A percentile compares a stretch with the other conserved stretches of the same genome.
These are phyloP conservation scores for Heterodera carotae DNA, from an alignment of 1,140 invertebrate genomes.

Conservation along the genomic window DNA sequence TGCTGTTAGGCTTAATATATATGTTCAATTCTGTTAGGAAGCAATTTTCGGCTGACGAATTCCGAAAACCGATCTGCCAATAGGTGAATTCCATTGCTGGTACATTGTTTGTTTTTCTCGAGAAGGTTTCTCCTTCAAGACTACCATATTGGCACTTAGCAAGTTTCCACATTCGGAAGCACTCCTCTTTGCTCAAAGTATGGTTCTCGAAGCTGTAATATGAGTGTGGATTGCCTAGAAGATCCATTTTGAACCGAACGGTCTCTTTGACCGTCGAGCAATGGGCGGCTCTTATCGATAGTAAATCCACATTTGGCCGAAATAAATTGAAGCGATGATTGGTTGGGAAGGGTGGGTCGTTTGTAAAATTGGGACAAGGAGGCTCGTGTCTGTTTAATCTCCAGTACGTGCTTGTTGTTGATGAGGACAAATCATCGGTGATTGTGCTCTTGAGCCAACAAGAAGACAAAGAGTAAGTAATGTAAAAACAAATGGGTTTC, in stretches of 20 bases:
- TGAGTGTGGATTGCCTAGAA: background rate
- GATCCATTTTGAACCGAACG: background rate
- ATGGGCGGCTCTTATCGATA: constrained; percentile 1
- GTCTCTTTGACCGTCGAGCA: background rate
- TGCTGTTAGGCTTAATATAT: background rate
- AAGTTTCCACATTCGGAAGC: background rate
- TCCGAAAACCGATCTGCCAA: background rate
- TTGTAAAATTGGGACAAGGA: background rate
- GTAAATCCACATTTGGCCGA: constrained; percentile 7
- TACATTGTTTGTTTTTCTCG: background rate
- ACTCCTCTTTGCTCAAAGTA: constrained; percentile 3
- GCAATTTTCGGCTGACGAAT: background rate
- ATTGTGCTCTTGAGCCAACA: background rate
- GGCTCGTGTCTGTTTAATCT: constrained; percentile 3
- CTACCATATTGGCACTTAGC: background rate
- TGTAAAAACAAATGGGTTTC: background rate
- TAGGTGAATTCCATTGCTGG: background rate
- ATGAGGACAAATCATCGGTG: background rate
- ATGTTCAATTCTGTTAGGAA: constrained; percentile 3
- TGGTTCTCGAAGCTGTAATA: background rate
- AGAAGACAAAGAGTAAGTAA: background rate
- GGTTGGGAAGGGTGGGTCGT: constrained; percentile 4
- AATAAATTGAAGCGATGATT: background rate
- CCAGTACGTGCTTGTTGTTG: constrained; percentile 2
- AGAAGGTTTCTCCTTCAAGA: background rate